These are phyloP conservation scores for Onychorhynchus coronatus DNA, from an alignment of 2,113 vertebrate species.

Conservation along the genomic window DNA sequence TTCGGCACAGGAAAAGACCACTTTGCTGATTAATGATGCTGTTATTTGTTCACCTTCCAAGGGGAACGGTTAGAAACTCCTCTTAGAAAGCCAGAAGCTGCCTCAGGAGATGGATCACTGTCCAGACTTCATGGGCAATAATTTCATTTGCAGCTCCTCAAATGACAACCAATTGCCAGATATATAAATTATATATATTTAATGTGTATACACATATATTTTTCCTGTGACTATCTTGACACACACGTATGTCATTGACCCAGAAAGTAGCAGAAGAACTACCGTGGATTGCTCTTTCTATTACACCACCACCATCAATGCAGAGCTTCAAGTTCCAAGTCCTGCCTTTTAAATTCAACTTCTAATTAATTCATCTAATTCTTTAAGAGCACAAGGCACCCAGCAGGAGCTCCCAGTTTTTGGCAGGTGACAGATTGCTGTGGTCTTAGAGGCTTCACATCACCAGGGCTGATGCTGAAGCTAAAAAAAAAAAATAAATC, in stretches of 20 bases:
- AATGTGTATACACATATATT: not conserved
- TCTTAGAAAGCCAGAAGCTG: not conserved
- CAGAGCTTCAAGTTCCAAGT: not conserved
- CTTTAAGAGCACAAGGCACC: not conserved
- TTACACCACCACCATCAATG: not conserved
- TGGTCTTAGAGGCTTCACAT: not conserved
- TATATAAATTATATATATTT: too few species aligned
- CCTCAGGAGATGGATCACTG: not conserved
- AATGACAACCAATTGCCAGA: not conserved
- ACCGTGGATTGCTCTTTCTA: not conserved
- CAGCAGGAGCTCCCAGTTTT: not conserved
- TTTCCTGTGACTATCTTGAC: not conserved
- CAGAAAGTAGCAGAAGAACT: not conserved
- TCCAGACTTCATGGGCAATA: not conserved
- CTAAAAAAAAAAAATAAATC: not conserved
- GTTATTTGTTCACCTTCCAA: not conserved
- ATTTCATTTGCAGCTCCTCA: not conserved
- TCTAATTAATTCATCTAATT: not conserved
- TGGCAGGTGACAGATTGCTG: not conserved
- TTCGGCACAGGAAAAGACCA: not conserved
- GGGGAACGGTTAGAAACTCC: not conserved
- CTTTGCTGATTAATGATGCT: not conserved
- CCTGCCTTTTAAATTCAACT: not conserved
- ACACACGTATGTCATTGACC: rapidly evolving
- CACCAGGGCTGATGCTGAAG: not conserved